A percentile compares a stretch with the other conserved stretches of the same genome.
Evolutionary conservation across 2,113 vertebrate species (phyloP).

Genomic region (Micromys minutus): DNA sequence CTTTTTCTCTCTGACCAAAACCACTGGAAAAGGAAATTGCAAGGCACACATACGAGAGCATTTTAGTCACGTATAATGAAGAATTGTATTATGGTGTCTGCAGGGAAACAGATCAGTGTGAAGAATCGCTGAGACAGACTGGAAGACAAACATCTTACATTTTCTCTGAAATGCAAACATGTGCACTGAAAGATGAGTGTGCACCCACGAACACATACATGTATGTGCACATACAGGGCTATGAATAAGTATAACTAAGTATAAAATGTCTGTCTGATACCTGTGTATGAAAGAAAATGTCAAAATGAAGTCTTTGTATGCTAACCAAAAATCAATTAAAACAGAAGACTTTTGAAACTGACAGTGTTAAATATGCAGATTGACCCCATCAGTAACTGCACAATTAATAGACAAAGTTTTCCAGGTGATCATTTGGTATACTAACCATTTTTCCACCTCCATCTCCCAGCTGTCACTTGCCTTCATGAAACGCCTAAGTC

Average conservation of each 20-base stretch:
- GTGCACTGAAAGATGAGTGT: not conserved
- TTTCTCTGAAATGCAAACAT: not conserved
- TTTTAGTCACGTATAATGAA: not conserved
- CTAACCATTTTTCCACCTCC: not conserved
- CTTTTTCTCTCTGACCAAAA: conserved; percentile 19
- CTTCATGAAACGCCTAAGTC: too few relatives aligned
- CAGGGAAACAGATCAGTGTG: not conserved
- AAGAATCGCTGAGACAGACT: not conserved
- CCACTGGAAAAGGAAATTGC: not conserved
- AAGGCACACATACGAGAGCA: not conserved
- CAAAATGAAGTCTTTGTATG: not conserved
- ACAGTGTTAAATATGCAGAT: not conserved
- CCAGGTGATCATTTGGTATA: not conserved
- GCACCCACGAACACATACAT: not conserved
- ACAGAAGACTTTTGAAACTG: not conserved
- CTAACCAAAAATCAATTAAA: not conserved
- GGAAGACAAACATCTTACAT: not conserved
- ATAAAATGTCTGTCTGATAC: not conserved
- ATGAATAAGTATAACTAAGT: too few relatives aligned
- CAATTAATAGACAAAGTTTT: not conserved
- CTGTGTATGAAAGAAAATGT: not conserved
- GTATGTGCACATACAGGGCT: not conserved
- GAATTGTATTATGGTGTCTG: not conserved
- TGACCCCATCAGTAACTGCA: not conserved
- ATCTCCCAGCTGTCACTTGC: not conserved